Percentiles rank a stretch among this genome's conserved stretches.
Evolutionary conservation across 2,797 vertebrate species (phyloP).

Genomic region (Xiphophorus birchmanni): DNA sequence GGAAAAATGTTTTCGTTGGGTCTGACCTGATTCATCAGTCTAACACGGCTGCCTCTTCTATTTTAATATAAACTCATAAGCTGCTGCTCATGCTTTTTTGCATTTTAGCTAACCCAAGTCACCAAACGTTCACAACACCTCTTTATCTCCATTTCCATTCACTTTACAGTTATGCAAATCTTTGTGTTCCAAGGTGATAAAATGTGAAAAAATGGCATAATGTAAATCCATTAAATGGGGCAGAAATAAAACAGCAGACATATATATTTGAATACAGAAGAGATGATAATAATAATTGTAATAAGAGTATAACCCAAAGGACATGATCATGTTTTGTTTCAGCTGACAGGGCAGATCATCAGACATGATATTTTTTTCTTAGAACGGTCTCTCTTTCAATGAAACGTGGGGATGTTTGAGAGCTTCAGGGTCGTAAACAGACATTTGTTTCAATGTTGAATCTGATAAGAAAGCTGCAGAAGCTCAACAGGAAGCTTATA

Average conservation of each 20-base stretch:
- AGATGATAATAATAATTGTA: too few relatives aligned
- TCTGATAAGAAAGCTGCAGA: conserved; percentile 12
- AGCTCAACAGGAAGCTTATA: neutral
- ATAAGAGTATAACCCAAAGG: neutral
- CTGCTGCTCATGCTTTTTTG: neutral
- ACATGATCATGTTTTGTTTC: neutral
- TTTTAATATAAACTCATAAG: neutral
- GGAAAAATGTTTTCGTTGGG: neutral
- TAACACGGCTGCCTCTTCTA: neutral
- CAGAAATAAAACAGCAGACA: neutral
- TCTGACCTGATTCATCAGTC: neutral
- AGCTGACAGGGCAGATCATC: too few relatives aligned
- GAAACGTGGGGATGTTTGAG: neutral
- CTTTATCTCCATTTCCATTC: neutral
- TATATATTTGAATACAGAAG: neutral
- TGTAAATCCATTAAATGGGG: neutral
- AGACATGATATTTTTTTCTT: neutral
- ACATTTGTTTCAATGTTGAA: neutral
- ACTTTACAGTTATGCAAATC: neutral
- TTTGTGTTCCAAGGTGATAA: neutral
- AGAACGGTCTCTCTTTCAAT: neutral
- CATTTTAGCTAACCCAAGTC: neutral
- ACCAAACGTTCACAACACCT: neutral
- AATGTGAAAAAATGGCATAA: neutral
- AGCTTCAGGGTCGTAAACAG: neutral